Conservation (phyloP, 2,888 invertebrate species). For the Caenorhabditis drosophilae region DNA sequence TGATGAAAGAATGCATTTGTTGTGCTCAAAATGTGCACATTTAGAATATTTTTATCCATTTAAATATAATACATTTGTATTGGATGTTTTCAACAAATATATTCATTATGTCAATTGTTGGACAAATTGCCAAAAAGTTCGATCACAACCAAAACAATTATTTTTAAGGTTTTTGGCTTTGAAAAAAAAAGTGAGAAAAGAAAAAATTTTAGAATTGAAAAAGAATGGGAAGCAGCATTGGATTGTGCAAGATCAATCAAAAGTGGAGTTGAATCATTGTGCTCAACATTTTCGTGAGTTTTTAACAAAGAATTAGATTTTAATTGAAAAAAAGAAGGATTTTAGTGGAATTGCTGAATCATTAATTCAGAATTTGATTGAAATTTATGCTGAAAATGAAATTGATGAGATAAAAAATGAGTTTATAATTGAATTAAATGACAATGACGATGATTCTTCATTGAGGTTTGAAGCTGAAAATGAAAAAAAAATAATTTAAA, state of each 20-base stretch:
- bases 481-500: too few species aligned
- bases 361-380: slow-evolving; percentile 19
- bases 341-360: slow-evolving; percentile 22
- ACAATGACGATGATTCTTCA: slow-evolving; percentile 13
- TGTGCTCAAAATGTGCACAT: slow-evolving; percentile 30
- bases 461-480: too few species aligned
- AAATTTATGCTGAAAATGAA: slow-evolving; percentile 27
- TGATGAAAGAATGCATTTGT: slow-evolving; percentile 21
- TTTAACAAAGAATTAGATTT: slow-evolving; percentile 13
- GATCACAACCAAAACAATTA: slow-evolving; percentile 17
- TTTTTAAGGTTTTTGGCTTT: too few species aligned
- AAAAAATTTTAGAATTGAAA: slow-evolving; percentile 19
- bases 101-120: slow-evolving; percentile 43
- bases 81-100: slow-evolving; percentile 44
- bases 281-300: slow-evolving; percentile 18
- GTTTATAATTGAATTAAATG: neutral
- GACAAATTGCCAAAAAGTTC: slow-evolving; percentile 28
- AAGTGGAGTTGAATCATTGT: slow-evolving; percentile 24
- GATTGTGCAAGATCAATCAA: slow-evolving; percentile 31
- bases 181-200: neutral
- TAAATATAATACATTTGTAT: slow-evolving; percentile 33
- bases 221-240: slow-evolving; percentile 38
- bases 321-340: too few species aligned
- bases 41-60: slow-evolving; percentile 30
- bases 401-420: slow-evolving; percentile 24